Conservation (phyloP, 2,797 vertebrate species). For the Paedocypris micromegethes region DNA sequence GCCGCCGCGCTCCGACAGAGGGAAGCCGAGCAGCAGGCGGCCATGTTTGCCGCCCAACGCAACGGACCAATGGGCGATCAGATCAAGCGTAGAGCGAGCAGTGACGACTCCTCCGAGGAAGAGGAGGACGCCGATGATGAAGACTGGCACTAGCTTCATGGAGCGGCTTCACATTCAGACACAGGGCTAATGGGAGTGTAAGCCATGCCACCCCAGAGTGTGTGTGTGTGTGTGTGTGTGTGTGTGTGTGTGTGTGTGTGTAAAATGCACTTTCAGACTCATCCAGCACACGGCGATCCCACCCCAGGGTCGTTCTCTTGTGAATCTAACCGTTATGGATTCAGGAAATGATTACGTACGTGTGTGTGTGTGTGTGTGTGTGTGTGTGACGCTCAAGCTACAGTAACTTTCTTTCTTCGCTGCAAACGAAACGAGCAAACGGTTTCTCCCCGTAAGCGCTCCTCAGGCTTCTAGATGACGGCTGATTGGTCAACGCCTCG, state of each 20-base stretch:
- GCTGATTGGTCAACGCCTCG: too few species aligned
- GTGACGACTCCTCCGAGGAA: slow-evolving; percentile 65
- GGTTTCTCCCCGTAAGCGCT: too few species aligned
- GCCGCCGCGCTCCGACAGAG: slow-evolving; percentile 79
- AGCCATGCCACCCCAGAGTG: slow-evolving; percentile 35
- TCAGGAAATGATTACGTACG: slow-evolving; percentile 8
- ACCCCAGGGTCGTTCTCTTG: slow-evolving; percentile 6
- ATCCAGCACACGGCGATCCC: slow-evolving; percentile 15
- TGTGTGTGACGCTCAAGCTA: not conserved
- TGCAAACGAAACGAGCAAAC: too few species aligned
- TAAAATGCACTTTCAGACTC: slow-evolving; percentile 28
- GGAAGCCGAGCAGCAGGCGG: slow-evolving; percentile 73
- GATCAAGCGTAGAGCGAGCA: slow-evolving; percentile 65
- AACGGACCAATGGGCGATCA: slow-evolving; percentile 60
- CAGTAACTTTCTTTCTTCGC: not conserved
- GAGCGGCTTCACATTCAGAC: slow-evolving; percentile 54
- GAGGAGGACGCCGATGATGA: slow-evolving; percentile 63
- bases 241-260: not conserved
- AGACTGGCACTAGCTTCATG: slow-evolving; percentile 66
- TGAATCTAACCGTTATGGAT: slow-evolving; percentile 6
- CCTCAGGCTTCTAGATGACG: too few species aligned
- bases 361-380: slow-evolving; percentile 9
- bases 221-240: not conserved
- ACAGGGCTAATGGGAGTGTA: slow-evolving; percentile 60
- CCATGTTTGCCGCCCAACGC: slow-evolving; percentile 60